Evolutionary conservation across 2,113 vertebrate species (phyloP).

Genomic region (Daboia siamensis): DNA sequence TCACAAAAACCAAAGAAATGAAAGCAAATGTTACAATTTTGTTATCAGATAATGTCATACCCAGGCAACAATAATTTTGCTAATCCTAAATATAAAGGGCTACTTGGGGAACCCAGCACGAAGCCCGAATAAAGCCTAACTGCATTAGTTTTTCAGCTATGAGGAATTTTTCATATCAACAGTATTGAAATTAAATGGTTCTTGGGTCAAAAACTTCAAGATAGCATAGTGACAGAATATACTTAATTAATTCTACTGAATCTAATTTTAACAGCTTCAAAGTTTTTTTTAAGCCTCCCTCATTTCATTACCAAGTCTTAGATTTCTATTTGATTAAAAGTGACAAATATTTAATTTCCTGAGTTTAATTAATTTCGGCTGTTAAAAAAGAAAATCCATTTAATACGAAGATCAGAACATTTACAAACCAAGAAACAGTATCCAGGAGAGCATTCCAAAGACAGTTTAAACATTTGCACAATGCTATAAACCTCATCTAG

Average conservation of each 20-base stretch:
- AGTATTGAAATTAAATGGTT: slow-evolving; percentile 27
- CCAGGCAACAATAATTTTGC: slow-evolving; percentile 42
- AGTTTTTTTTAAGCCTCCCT: background rate
- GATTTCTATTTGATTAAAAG: slow-evolving; percentile 24
- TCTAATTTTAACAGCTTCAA: slow-evolving; percentile 17
- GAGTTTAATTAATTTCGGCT: background rate
- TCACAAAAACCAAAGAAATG: slow-evolving; percentile 26
- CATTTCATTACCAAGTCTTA: slow-evolving; percentile 6
- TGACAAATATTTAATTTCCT: slow-evolving; percentile 21
- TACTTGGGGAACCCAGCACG: background rate
- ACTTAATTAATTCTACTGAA: slow-evolving; percentile 31
- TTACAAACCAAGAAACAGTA: background rate
- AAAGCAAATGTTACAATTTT: slow-evolving; percentile 37
- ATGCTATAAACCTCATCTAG: background rate
- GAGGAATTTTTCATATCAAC: slow-evolving; percentile 34
- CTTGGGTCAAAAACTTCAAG: slow-evolving; percentile 31
- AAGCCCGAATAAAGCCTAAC: background rate
- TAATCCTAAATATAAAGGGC: slow-evolving; percentile 32
- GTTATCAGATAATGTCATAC: slow-evolving; percentile 51
- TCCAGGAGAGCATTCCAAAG: background rate
- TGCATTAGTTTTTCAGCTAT: background rate
- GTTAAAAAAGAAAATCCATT: background rate
- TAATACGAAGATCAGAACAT: background rate
- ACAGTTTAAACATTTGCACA: background rate
- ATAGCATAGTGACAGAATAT: slow-evolving; percentile 7